Base-by-base conservation (phyloP, 1,140 invertebrate genomes). In the Harpegnathos saltator region DNA sequence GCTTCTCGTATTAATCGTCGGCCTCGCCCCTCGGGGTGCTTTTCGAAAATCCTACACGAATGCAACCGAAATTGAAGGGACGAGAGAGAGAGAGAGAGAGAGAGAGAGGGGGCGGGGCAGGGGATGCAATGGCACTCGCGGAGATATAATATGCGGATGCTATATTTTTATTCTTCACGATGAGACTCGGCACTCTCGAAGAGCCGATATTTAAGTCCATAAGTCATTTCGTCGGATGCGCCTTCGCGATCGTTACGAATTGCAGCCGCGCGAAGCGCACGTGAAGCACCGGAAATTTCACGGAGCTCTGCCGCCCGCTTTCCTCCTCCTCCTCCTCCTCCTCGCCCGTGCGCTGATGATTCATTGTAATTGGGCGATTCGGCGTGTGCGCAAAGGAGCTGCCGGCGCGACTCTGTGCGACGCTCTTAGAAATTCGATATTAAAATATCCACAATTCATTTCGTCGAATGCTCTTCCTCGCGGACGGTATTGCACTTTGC, bases 371-470 rank as follows among this genome's bases (percentile, higher is more conserved):
- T 44, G 11, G 38, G 3, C 38, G 38, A 44, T 44, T n/a, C n/a
- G n/a, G n/a, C n/a, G n/a, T n/a, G n/a, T 11, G 38, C 0, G 11
- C 11, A 44, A 44, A 7, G 7, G 5, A 33, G 5, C 5, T 5
- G 29, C 29, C 5, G 5, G 5, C 1, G 1, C 29, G 29, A n/a
- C n/a, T 33, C 29, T 5, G 38, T 9, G 22, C 17, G 29, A 66
- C 14, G 2, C 29, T 54, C 19, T 17, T 68, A 69, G 33, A 69
- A 58, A 58, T 78, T 14, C 17, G 2, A 3, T 66, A 22, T 78
- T 69, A 71, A 59, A 48, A 29, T n/a, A n/a, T 71, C 38, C 29
- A 77, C 9, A 44, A 29, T 71, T 26, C 29, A n/a, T 48, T 80
- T 78, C 44, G 9, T 17, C 14, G 62, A 3, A 44, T 66, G 19